These are phyloP conservation scores for Urocynchramus pylzowi DNA, from an alignment of 2,113 vertebrate species.

Conservation along the genomic window DNA sequence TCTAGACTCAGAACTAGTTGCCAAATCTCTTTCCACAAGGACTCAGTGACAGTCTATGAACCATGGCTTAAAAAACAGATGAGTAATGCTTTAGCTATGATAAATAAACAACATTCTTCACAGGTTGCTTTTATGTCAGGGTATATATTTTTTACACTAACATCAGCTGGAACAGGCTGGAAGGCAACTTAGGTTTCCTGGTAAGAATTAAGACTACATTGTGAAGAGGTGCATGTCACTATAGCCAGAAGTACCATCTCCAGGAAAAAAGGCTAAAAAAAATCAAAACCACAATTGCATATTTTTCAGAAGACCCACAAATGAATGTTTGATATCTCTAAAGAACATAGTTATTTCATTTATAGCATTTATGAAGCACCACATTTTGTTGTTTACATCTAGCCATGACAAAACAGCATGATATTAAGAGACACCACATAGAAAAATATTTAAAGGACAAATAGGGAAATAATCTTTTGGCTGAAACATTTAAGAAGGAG, in stretches of 20 bases:
- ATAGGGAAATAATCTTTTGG: neutral
- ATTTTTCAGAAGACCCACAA: neutral
- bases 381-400: neutral
- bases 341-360: neutral
- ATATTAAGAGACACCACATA: neutral
- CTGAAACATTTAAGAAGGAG: neutral
- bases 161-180: neutral
- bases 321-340: neutral
- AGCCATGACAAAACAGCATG: neutral
- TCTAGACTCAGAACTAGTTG: neutral
- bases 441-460: neutral
- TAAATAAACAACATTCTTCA: neutral
- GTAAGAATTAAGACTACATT: neutral
- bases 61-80: neutral
- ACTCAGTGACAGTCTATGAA: neutral
- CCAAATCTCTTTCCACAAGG: conserved; percentile 36
- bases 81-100: neutral
- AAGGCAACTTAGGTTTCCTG: neutral
- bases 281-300: accelerated
- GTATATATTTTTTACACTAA: neutral
- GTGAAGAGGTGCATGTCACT: neutral
- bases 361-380: neutral
- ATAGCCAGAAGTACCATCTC: neutral
- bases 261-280: accelerated
- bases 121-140: neutral